Conservation (phyloP, 2,797 vertebrate species). For the Aphelocoma californica region DNA sequence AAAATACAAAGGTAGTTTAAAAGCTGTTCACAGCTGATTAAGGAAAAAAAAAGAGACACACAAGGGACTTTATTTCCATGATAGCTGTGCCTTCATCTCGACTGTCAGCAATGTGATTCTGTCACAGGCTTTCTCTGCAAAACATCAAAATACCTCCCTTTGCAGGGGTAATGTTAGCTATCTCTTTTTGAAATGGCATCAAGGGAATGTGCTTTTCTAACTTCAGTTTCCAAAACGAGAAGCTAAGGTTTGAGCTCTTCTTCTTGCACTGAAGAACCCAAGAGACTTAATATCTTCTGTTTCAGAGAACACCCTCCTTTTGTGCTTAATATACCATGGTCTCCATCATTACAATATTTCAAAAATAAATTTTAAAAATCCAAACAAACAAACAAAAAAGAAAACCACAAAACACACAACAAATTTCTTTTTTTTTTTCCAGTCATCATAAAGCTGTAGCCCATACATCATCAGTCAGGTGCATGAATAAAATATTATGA, state of each 20-base stretch:
- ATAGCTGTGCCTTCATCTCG: background rate
- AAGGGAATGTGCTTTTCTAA: background rate
- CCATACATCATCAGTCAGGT: background rate
- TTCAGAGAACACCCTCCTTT: background rate
- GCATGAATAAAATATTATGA: slow-evolving; percentile 28
- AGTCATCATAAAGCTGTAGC: background rate
- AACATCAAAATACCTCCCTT: slow-evolving; percentile 4
- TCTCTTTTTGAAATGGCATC: background rate
- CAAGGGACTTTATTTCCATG: background rate
- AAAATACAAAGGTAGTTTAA: slow-evolving; percentile 27
- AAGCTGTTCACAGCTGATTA: slow-evolving; percentile 34
- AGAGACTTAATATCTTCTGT: background rate
- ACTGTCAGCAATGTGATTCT: background rate
- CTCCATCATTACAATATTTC: background rate
- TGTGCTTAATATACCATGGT: background rate
- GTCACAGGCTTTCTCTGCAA: background rate
- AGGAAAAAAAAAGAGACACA: background rate
- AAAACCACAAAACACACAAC: background rate
- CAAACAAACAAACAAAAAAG: background rate
- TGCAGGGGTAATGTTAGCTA: background rate
- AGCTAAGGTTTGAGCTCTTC: background rate
- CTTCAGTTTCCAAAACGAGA: background rate
- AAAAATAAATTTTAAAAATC: background rate
- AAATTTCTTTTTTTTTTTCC: background rate
- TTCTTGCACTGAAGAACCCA: background rate